Base-by-base conservation (phyloP, 1,140 invertebrate species). In the Sarcophaga bullata region DNA sequence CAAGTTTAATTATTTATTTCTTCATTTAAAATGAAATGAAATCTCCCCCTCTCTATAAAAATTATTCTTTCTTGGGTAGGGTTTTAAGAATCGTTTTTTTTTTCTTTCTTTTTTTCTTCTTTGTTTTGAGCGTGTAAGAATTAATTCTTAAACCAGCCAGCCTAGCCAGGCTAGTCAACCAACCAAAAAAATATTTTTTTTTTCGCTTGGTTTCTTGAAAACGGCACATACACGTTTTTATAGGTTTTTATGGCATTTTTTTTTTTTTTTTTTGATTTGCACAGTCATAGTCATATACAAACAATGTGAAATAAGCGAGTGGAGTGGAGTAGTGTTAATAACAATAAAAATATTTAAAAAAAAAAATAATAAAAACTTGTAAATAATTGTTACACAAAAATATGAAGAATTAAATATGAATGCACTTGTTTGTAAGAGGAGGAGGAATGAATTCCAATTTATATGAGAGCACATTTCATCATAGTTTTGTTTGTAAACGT, bases 351-450 rank as follows among this genome's bases (percentile, higher is more conserved):
- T 15, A 58, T 0, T 3, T 37, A 2, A n/a, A 13, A 58, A 58
- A 58, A 58, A 8, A 13, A 58, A 58, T 1, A 13, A n/a, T 6
- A 58, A 58, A 58, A 7, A 15, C 15, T 58, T n/a, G 13, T 58
- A 58, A 58, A 58, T 58, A 58, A 58, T 58, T 58, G 54, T 58
- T 58, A 58, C 54, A 58, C 54, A 58, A 58, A 58, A 58, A 58
- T 58, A 11, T 58, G 13, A 58, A 58, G 54, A 58, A 58, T 58
- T 58, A 58, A 58, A 37, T 37, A 37, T 37, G 25, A 37, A 58
- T 58, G 54, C 54, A 58, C 54, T 58, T 58, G 54, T 58, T 15
- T n/a, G 54, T 58, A 58, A n/a, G 13, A n/a, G n/a, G 15, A 13
- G 7, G 54, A 3, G 54, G 15, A 58, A n/a, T 58, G 11, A 13